phyloP scores from a whole-genome alignment of 64 coral and sea anemone genomes.

The Exaiptasia diaphana region DNA sequence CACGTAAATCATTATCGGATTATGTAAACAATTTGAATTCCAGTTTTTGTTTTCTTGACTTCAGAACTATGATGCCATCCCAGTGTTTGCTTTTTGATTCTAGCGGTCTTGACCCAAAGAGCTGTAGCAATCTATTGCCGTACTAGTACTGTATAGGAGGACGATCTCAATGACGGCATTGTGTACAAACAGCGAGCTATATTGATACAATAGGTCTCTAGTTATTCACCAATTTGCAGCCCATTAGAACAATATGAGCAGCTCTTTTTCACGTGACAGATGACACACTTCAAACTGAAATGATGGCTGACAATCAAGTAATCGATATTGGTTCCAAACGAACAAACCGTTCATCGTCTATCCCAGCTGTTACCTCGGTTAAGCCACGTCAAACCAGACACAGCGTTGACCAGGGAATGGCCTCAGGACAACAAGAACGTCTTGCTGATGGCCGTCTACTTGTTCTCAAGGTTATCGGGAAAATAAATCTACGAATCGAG shows the following conservation, averaged over 20 bases:
- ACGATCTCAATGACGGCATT: too few species aligned
- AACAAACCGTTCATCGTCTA: not conserved
- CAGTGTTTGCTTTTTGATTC: not conserved
- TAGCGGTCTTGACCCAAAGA: constrained; percentile 5
- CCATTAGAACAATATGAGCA: too few species aligned
- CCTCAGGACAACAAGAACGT: constrained; percentile 12
- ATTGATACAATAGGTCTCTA: too few species aligned
- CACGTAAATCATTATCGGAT: too few species aligned
- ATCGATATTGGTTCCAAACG: not conserved
- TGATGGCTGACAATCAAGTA: constrained; percentile 11
- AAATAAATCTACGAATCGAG: constrained; percentile 84
- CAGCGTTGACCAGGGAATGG: not conserved
- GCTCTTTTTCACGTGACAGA: too few species aligned
- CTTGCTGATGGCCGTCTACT: constrained; percentile 70
- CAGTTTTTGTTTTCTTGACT: constrained; percentile 1
- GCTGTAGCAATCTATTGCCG: not conserved
- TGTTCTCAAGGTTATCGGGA: constrained; percentile 86
- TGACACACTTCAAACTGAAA: constrained; percentile 2
- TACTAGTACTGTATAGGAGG: not conserved
- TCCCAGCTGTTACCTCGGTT: not conserved
- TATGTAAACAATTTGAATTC: not conserved
- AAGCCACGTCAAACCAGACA: not conserved
- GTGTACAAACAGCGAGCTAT: too few species aligned
- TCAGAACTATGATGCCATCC: not conserved
- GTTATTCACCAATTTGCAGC: too few species aligned